Evolutionary conservation across 2,888 invertebrate genomes (phyloP), one percentile per base, ranked within the genome.

Genomic region (Microplitis deprimator): DNA sequence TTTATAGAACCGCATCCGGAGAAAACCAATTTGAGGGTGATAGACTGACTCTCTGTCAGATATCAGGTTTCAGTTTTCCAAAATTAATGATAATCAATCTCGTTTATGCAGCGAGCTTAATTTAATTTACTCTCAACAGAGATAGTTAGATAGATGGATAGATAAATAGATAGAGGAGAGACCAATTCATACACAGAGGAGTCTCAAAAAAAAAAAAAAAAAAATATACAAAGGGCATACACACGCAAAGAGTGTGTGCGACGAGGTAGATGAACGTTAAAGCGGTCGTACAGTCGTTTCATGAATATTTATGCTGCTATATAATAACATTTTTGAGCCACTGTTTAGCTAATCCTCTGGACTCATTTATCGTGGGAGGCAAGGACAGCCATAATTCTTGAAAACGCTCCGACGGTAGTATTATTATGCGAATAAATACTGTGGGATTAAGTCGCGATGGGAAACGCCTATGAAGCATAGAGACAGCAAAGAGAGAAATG

Each of bases 321-420:
- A 89, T 89, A 89, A 89, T 89, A 89, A 89, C 89, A 89, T 89
- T 89, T 89, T 89, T 89, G 89, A 89, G 89, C 89, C 88, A 89
- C 89, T 89, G 89, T 89, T 89, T 89, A 89, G 89, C 89, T 89
- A 89, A 89, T 89, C 89, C 89, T 88, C 87, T 84, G 88, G 85
- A 89, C 89, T 89, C 89, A 87, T 89, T 89, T 89, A 89, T 89
- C 89, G 88, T 89, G 83, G 84, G 83, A 83, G 86, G 87, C 89
- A 89, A 89, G 88, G 87, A 87, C 88, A 87, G 89, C 88, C 81
- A 89, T 89, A 89, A 89, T 89, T 89, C 89, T 89, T 87, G 87
- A 88, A 88, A 89, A 89, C 87, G 88, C 86, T 85, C 86, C 86
- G 81, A 86, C 86, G 86, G 85, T 87, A 86, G 89, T 89, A 89